Percentiles rank a stretch among this genome's conserved stretches.
These are phyloP conservation scores for Lasioglossum pauxillum DNA, from an alignment of 2,888 invertebrate species.

Conservation along the genomic window DNA sequence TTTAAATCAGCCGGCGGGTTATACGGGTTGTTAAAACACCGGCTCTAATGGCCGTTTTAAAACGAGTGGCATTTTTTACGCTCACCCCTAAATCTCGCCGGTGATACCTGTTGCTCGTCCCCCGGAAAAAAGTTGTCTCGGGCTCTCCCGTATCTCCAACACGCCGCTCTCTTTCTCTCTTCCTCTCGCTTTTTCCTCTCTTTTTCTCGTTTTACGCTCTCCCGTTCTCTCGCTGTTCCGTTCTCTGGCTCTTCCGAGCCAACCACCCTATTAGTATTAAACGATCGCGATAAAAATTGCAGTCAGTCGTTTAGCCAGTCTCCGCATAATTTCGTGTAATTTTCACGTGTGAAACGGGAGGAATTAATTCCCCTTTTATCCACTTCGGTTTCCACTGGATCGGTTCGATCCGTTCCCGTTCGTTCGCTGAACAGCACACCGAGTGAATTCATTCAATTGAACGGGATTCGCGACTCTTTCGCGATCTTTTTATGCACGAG, in stretches of 20 bases:
- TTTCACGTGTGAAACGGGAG: slow-evolving; percentile 3
- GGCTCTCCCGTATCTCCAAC: slow-evolving; percentile 25
- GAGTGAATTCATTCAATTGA: background rate
- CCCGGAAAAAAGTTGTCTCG: slow-evolving; percentile 56
- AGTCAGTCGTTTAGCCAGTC: slow-evolving; percentile 1
- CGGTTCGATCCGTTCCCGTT: background rate
- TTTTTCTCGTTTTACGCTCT: background rate
- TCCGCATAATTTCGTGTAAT: slow-evolving; percentile 13
- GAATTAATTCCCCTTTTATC: slow-evolving; percentile 1
- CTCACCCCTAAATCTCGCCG: slow-evolving; percentile 61
- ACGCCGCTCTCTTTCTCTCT: background rate
- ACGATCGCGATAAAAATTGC: slow-evolving; percentile 17
- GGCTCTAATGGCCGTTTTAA: slow-evolving; percentile 56
- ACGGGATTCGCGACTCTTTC: background rate
- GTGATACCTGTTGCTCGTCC: slow-evolving; percentile 69
- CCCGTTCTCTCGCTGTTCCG: background rate
- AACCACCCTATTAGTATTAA: slow-evolving; percentile 17
- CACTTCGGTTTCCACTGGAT: background rate
- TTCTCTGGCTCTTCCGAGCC: background rate
- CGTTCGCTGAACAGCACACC: background rate
- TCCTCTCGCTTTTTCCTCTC: background rate
- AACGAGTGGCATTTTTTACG: slow-evolving; percentile 63
- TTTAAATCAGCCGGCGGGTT: slow-evolving; percentile 44
- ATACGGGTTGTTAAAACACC: slow-evolving; percentile 49
- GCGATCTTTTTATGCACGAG: background rate